A percentile compares a stretch with the other conserved stretches of the same genome.
Conservation (phyloP, 1,140 invertebrate genomes). For the Telenomus remus region DNA sequence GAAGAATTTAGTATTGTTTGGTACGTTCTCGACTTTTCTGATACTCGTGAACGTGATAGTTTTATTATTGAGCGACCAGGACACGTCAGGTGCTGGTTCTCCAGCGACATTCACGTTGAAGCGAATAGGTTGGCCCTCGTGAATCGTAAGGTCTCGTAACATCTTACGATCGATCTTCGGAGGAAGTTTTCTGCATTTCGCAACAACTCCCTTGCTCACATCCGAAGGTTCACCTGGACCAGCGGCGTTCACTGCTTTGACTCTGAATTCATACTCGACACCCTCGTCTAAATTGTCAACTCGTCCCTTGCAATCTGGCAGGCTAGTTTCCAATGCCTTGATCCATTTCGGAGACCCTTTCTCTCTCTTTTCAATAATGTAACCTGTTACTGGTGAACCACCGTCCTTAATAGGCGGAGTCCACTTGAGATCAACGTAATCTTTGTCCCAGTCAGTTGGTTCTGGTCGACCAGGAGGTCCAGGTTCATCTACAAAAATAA, state of each 20-base stretch:
- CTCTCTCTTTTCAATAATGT: constrained; percentile 95
- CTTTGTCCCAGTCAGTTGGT: constrained; percentile 94
- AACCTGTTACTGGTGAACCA: constrained; percentile 93
- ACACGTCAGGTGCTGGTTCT: constrained; percentile 88
- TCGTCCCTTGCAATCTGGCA: constrained; percentile 86
- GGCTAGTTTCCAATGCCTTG: constrained; percentile 86
- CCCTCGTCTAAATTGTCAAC: constrained; percentile 89
- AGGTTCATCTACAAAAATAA: constrained; percentile 84
- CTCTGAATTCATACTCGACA: constrained; percentile 90
- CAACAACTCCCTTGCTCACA: constrained; percentile 83
- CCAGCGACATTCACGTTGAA: constrained; percentile 90
- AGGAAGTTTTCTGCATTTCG: constrained; percentile 91
- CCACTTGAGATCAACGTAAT: constrained; percentile 95
- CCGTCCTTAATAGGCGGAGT: constrained; percentile 91
- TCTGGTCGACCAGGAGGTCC: constrained; percentile 92
- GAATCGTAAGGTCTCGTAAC: constrained; percentile 84
- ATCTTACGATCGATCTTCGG: constrained; percentile 93
- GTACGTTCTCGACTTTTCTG: constrained; percentile 86
- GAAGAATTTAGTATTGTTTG: constrained; percentile 90
- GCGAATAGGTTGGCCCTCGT: constrained; percentile 88
- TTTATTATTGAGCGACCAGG: constrained; percentile 81
- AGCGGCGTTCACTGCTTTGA: constrained; percentile 87
- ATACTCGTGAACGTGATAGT: constrained; percentile 75
- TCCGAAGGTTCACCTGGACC: constrained; percentile 87
- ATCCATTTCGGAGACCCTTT: constrained; percentile 89